Evolutionary conservation across 2,113 vertebrate species (phyloP), one percentile per base, ranked within the genome.

Genomic region (Proteles cristata): DNA sequence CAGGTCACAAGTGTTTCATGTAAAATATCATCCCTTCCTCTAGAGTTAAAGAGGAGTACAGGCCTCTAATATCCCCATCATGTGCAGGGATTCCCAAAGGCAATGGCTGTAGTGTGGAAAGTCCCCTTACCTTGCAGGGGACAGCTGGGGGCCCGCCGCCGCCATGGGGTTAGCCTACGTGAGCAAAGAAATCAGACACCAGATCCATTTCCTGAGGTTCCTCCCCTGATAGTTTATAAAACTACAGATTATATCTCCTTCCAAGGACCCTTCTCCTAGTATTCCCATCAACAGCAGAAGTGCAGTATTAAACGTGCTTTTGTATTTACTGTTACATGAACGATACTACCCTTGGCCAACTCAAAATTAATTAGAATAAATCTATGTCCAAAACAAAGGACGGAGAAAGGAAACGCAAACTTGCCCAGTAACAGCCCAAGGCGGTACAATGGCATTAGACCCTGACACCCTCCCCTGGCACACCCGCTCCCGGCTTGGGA

Each of bases 61-160:
- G 35, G 1, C 31, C 43, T 53, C 84, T n/a, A 2, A 19, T 14
- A 74, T 1, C 35, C 50, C 69, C 25, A 16, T 4, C 14, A 4
- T 15, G 11, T 4, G 21, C 35, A n/a, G 15, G 3, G 21, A 31
- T 14, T 11, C 33, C 58, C 50, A 15, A 0, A 9, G n/a, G 25
- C 5, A 12, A 35, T 58, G 21, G 14, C 12, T 33, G 66, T 31
- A 4, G 39, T 35, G 16, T 81, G 58, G 58, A 23, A 77, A 55
- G 35, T 1, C n/a, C 65, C 26, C 12, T 66, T 33, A 2, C 14
- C 33, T 45, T 39, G 19, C 11, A 39, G 48, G 25, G n/a, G 31
- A 31, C n/a, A 1, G 0, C 0, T 23, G 11, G 16, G 55, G 50
- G 7, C 25, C 6, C 25, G 0, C 16, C 25, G 0, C 16, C 77